These are phyloP conservation scores for Aplidium turbinatum DNA, from an alignment of 23 tunicate genomes.

Conservation along the genomic window DNA sequence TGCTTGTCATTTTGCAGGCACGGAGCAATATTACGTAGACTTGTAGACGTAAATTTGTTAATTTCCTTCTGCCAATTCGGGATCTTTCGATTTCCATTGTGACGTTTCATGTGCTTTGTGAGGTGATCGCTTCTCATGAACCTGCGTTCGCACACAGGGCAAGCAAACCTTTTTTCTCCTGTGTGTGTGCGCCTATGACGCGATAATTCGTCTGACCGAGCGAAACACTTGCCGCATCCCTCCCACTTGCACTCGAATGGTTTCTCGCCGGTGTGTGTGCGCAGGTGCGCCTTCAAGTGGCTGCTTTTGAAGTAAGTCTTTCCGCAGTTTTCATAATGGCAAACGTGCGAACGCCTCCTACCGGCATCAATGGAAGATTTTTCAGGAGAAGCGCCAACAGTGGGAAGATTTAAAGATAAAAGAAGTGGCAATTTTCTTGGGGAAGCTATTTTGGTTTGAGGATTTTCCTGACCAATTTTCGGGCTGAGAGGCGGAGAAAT, in stretches of 20 bases:
- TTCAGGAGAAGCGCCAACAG: not conserved
- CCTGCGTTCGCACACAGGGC: slow-evolving; percentile 88
- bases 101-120: slow-evolving; percentile 96
- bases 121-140: slow-evolving; percentile 98
- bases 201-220: slow-evolving; percentile 91
- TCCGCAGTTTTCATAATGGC: slow-evolving; percentile 80
- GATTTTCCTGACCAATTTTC: not conserved
- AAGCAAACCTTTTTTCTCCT: slow-evolving; percentile 93
- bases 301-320: slow-evolving; percentile 96
- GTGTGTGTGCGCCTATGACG: slow-evolving; percentile 95
- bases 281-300: slow-evolving; percentile 95
- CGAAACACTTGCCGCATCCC: slow-evolving; percentile 90
- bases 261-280: slow-evolving; percentile 98
- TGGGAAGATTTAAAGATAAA: not conserved
- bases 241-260: slow-evolving; percentile 93
- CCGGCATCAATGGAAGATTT: slow-evolving; percentile 45
- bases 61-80: slow-evolving; percentile 97
- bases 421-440: slow-evolving; percentile 2
- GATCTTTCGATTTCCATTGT: slow-evolving; percentile 75
- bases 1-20: no score
- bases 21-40: not conserved
- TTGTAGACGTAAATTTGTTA: slow-evolving; percentile 36
- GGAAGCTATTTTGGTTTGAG: not conserved
- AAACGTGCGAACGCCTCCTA: slow-evolving; percentile 71
- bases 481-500: slow-evolving; percentile 33